These are phyloP conservation scores for Melangyna quadrimaculata DNA, from an alignment of 2,888 invertebrate species.

Conservation along the genomic window DNA sequence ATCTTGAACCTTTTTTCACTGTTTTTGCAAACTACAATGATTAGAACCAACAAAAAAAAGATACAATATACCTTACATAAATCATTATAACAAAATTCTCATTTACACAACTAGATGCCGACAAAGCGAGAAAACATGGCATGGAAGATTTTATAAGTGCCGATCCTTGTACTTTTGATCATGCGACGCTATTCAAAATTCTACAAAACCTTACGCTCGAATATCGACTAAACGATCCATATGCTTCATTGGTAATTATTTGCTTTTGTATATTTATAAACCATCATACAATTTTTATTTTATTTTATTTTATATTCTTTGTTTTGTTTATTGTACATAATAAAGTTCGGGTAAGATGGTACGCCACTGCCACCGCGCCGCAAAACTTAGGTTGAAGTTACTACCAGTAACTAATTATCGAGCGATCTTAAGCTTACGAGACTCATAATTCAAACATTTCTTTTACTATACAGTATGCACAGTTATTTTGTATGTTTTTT, in stretches of 20 bases:
- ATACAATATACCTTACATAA: background rate
- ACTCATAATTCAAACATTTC: too few species aligned
- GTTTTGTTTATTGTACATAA: too few species aligned
- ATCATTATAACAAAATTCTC: slow-evolving; percentile 45
- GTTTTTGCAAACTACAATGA: background rate
- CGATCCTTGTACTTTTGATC: slow-evolving; percentile 98
- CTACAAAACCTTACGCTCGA: slow-evolving; percentile 96
- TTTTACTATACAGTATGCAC: too few species aligned
- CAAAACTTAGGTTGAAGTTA: too few species aligned
- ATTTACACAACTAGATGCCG: slow-evolving; percentile 76
- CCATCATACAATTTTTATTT: background rate
- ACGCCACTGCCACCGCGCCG: too few species aligned
- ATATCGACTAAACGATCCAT: slow-evolving; percentile 98
- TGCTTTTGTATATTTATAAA: background rate
- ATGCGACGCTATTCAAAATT: slow-evolving; percentile 94
- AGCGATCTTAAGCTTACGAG: too few species aligned
- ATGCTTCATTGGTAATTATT: slow-evolving; percentile 93
- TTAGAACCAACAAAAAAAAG: background rate
- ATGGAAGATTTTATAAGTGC: slow-evolving; percentile 99
- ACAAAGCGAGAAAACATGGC: slow-evolving; percentile 97
- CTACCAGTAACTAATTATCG: too few species aligned
- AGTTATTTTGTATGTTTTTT: too few species aligned
- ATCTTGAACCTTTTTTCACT: background rate
- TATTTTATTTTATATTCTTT: background rate
- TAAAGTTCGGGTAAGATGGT: too few species aligned